These are phyloP conservation scores for Trogon surrucura DNA, from an alignment of 2,113 vertebrate genomes.

Conservation along the genomic window DNA sequence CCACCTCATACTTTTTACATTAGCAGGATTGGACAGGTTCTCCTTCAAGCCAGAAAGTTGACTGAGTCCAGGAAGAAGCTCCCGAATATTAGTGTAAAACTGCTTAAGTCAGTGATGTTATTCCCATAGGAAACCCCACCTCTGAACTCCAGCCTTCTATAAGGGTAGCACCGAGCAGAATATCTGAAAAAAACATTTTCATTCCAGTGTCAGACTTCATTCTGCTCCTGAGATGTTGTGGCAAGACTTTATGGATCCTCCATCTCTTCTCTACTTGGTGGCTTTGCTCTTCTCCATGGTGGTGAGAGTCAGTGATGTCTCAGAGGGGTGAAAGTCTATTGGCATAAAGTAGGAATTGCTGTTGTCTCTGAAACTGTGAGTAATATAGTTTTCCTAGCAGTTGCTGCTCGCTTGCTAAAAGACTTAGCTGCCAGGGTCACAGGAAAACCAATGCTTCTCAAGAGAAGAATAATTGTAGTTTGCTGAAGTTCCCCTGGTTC, in stretches of 20 bases:
- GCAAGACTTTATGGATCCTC: not conserved
- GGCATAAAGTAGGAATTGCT: not conserved
- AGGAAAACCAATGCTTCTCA: not conserved
- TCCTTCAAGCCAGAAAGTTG: not conserved
- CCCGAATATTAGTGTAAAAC: not conserved
- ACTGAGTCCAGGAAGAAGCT: not conserved
- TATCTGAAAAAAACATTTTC: not conserved
- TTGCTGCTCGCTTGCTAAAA: not conserved
- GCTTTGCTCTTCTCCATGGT: not conserved
- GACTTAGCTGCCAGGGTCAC: not conserved
- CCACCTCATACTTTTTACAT: accelerated
- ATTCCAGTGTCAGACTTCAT: not conserved
- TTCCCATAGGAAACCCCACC: not conserved
- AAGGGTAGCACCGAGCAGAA: not conserved
- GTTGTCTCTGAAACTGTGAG: not conserved
- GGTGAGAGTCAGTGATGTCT: not conserved
- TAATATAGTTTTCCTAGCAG: not conserved
- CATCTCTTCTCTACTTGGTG: not conserved
- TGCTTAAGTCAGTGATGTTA: not conserved
- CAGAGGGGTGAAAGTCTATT: not conserved
- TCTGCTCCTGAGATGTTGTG: not conserved
- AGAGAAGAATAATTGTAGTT: not conserved
- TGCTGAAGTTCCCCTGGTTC: not conserved
- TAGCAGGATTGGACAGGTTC: not conserved
- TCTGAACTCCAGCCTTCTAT: not conserved